phyloP scores from a whole-genome alignment of 2,113 vertebrate genomes.

The Ellobius talpinus region DNA sequence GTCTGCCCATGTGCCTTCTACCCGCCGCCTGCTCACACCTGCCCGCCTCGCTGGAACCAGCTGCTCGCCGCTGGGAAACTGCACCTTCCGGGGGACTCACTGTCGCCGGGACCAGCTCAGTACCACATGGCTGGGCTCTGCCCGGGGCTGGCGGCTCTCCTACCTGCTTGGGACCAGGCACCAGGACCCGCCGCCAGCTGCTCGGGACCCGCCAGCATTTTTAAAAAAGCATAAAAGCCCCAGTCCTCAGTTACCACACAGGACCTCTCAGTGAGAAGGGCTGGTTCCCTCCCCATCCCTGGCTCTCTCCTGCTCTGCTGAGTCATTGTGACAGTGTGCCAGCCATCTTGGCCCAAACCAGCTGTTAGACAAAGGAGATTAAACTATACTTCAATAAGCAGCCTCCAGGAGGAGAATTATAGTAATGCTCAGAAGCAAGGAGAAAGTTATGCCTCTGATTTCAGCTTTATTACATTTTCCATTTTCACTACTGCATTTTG shows the following conservation, averaged over 20 bases:
- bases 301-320: background rate
- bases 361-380: constrained; percentile 35
- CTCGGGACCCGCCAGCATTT: no score
- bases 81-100: no score
- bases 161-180: no score
- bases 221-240: no score
- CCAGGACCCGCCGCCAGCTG: no score
- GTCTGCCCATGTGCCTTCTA: no score
- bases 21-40: no score
- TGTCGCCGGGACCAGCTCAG: no score
- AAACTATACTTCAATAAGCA: constrained; percentile 56
- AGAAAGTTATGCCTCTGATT: constrained; percentile 66
- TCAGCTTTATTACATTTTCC: constrained; percentile 69
- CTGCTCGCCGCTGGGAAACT: no score
- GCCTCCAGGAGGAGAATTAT: constrained; percentile 65
- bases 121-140: no score
- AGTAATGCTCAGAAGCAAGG: constrained; percentile 58
- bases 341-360: constrained; percentile 54
- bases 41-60: no score
- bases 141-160: no score
- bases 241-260: background rate
- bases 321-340: background rate
- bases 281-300: background rate
- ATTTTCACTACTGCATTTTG: constrained; percentile 46
- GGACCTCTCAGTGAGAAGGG: background rate